These are phyloP conservation scores for Pocota personata DNA, from an alignment of 2,888 invertebrate species.

Conservation along the genomic window DNA sequence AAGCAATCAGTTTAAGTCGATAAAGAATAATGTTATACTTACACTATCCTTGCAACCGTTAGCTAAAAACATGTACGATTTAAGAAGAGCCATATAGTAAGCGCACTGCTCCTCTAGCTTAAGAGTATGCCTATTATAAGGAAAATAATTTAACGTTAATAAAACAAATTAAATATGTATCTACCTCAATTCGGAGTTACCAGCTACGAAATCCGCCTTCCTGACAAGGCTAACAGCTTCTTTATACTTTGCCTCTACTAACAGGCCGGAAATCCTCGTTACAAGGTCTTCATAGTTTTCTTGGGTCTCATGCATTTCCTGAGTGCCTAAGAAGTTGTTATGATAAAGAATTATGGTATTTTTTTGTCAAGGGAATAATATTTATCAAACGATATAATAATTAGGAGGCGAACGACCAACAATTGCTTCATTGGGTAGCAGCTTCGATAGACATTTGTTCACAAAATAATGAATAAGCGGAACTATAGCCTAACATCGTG, in stretches of 20 bases:
- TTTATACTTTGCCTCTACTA: conserved; percentile 79
- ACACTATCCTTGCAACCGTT: conserved; percentile 80
- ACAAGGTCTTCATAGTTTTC: conserved; percentile 80
- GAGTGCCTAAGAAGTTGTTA: conserved; percentile 71
- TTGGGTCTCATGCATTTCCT: conserved; percentile 76
- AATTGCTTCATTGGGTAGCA: too few relatives aligned
- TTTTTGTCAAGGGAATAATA: too few relatives aligned
- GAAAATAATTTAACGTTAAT: too few relatives aligned
- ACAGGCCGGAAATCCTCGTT: conserved; percentile 77
- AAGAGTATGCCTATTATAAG: conserved; percentile 76
- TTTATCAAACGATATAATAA: too few relatives aligned
- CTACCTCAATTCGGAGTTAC: conserved; percentile 79
- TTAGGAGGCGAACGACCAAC: too few relatives aligned
- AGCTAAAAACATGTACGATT: conserved; percentile 80
- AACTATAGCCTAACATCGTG: too few relatives aligned
- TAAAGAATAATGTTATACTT: conserved; percentile 69
- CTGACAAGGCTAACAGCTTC: conserved; percentile 80
- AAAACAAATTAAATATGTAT: not conserved
- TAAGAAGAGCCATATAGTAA: conserved; percentile 79
- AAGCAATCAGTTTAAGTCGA: not conserved
- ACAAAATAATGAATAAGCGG: too few relatives aligned
- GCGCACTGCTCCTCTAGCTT: conserved; percentile 80
- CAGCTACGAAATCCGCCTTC: conserved; percentile 80
- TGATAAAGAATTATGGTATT: not conserved
- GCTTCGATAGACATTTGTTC: too few relatives aligned